Base-by-base conservation (phyloP, 2,113 vertebrate genomes). In the Pteropus alecto region DNA sequence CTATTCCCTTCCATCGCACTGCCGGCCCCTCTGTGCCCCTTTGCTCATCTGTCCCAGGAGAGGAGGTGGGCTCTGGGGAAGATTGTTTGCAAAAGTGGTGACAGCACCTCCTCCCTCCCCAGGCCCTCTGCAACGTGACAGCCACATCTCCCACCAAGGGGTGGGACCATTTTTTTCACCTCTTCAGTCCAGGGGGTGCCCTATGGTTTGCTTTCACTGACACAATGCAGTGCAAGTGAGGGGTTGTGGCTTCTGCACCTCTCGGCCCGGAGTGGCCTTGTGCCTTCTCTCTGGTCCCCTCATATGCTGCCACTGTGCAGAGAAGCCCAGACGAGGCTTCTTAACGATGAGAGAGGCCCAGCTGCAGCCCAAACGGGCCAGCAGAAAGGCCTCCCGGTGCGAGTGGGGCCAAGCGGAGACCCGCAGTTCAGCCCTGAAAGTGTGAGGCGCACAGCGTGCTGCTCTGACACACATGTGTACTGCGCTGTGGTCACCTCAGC, bases 241-340 rank as follows among this genome's bases (percentile, higher is more conserved):
- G 11, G 21, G 8, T 3, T 78, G 71, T 30, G 22, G 28, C 38
- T 67, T 67, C 74, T 51, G 74, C 43, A 33, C 43, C 33, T 56
- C 54, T 77, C 54, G 5, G 22, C 22, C 38, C 26, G 10, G 2
- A 56, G 71, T 8, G 24, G 63, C 35, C 30, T 63, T 46, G 41
- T 18, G 13, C 46, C 38, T 56, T 78, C 78, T 6, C 81, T 60
- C 71, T n/a, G 4, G 7, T 13, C 74, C 56, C 30, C n/a, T n/a
- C n/a, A n/a, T 18, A 1, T 48, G 46, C 33, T 28, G 63, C 56
- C 0, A 0, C 67, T 35, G 18, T 3, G 0, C n/a, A 38, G 61
- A 71, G 51, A 68, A 77, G 30, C 28, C 41, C 46, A 18, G 28
- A 12, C 56, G 76, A 13, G 19, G 56, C 38, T 28, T 81, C 77